Evolutionary conservation across 2,888 invertebrate species (phyloP), one percentile per base, ranked within the genome.

Genomic region (Acleris literana): DNA sequence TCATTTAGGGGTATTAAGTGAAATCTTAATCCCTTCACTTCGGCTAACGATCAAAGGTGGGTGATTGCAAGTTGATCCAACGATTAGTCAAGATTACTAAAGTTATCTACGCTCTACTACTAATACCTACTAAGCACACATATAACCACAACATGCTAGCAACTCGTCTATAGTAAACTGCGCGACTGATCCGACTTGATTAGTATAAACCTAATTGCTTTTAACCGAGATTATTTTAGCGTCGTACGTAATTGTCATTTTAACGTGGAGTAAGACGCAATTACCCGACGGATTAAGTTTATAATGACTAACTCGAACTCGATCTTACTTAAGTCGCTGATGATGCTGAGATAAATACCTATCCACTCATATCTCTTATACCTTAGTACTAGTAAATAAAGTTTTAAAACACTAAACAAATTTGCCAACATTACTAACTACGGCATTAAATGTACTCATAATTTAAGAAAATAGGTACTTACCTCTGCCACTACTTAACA

Each of bases 61-160:
- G 44, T 52, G 22, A 65, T 65, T 57, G 61, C 58, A 58, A 65
- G 62, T 43, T 65, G 62, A 68, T 65, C 64, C 65, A 44, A 49
- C n/a, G 62, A 49, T 65, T 62, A 57, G 16, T 22, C 2, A 17
- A n/a, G 46, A 46, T 46, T 46, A 46, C 7, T 46, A 39, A 33
- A 13, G 13, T 39, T 39, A 39, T 13, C 13, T 39, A 13, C 33
- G 33, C 33, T 44, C 44, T 16, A 44, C 44, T 46, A 7, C 46
- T 46, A 46, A 17, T n/a, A 16, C 16, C 16, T 16, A 43, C 46
- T 16, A 46, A 46, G 46, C 6, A 46, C 5, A 46, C 7, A 6
- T 44, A n/a, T 16, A 17, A n/a, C 46, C n/a, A 17, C 46, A n/a
- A 44, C n/a, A n/a, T n/a, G n/a, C n/a, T 9, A 39, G 9, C 33